phyloP scores from a whole-genome alignment of 2,113 vertebrate species.

The Bubalus kerabau region DNA sequence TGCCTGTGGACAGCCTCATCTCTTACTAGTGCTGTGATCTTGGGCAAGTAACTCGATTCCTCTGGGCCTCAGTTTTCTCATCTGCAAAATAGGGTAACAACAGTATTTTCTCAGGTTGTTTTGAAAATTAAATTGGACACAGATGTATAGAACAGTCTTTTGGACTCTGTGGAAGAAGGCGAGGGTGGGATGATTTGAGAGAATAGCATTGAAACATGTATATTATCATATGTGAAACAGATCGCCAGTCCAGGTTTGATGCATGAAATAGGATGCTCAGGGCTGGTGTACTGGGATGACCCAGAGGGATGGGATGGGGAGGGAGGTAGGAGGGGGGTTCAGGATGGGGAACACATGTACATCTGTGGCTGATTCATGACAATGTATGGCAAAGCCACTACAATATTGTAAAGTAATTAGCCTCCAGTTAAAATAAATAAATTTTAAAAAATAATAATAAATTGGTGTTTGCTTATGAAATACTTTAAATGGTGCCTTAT shows the following conservation, averaged over 20 bases:
- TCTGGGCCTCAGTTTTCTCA: neutral
- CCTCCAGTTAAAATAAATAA: neutral
- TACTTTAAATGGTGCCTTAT: neutral
- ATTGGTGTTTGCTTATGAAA: neutral
- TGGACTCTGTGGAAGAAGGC: neutral
- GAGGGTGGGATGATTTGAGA: neutral
- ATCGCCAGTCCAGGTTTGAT: neutral
- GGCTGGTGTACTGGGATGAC: neutral
- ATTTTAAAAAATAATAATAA: neutral
- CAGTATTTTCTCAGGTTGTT: neutral
- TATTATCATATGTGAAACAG: neutral
- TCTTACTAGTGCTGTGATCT: neutral
- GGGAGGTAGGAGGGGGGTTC: neutral
- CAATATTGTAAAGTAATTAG: neutral
- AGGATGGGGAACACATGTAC: neutral
- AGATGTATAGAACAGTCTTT: neutral
- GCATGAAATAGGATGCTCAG: neutral
- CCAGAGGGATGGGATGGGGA: neutral
- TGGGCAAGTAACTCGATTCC: neutral
- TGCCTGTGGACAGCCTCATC: no score
- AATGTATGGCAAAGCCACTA: neutral
- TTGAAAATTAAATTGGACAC: neutral
- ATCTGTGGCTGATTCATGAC: neutral
- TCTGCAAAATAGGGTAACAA: neutral
- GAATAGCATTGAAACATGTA: neutral